Evolutionary conservation across 2,797 vertebrate species (phyloP).

Genomic region (Mormyrus proboscirostris): DNA sequence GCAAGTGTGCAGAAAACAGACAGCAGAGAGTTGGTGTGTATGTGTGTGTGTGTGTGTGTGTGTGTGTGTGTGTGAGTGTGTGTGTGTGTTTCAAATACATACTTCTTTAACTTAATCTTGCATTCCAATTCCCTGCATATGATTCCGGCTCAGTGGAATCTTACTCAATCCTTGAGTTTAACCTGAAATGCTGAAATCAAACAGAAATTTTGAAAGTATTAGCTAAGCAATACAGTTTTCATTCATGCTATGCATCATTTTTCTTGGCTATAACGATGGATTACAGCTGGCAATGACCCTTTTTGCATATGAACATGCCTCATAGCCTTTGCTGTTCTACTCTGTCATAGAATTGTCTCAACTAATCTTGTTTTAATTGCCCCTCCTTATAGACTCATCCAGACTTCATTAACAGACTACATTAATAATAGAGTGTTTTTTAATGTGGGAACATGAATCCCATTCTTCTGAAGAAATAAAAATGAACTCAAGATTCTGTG

Average conservation of each 20-base stretch:
- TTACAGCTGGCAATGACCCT: background rate
- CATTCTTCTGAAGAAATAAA: background rate
- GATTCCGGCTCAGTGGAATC: background rate
- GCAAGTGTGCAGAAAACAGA: background rate
- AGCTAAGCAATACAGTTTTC: background rate
- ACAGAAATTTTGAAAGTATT: background rate
- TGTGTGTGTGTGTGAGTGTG: background rate
- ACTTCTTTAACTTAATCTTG: background rate
- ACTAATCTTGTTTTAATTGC: constrained; percentile 47
- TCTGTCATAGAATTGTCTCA: constrained; percentile 29
- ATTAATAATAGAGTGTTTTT: background rate
- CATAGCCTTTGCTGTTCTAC: background rate
- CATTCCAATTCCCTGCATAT: background rate
- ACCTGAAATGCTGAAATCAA: background rate
- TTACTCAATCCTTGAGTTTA: background rate
- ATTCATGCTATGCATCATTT: background rate
- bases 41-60: background rate
- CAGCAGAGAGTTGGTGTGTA: background rate
- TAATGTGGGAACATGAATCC: background rate
- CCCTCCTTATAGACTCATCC: constrained; percentile 13
- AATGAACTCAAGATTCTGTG: background rate
- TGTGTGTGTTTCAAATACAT: background rate
- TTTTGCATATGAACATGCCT: background rate
- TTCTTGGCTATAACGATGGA: background rate
- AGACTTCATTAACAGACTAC: background rate